Evolutionary conservation across 2,797 vertebrate species (phyloP).

Genomic region (Valencia hispanica): DNA sequence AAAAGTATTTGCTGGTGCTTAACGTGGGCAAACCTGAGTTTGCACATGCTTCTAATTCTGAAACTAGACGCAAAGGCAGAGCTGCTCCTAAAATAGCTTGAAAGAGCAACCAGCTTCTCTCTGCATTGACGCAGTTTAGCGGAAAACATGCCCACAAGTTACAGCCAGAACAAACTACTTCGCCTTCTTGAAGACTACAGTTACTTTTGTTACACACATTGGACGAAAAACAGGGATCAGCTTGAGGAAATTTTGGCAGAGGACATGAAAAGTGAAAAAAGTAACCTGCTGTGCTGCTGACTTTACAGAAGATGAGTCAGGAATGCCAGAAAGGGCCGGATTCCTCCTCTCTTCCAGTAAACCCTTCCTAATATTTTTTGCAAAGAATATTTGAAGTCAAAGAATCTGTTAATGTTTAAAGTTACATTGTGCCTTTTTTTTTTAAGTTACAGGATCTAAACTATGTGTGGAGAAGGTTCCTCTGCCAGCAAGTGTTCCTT

Average conservation of each 20-base stretch:
- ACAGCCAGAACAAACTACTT: background rate
- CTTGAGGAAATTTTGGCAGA: background rate
- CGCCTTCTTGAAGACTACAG: background rate
- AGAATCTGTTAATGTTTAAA: background rate
- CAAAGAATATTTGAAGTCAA: background rate
- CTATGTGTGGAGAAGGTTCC: background rate
- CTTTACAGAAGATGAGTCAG: background rate
- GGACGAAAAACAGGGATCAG: background rate
- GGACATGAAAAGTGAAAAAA: background rate
- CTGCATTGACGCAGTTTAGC: background rate
- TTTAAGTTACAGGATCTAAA: background rate
- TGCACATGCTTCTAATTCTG: background rate
- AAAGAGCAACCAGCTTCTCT: slow-evolving; percentile 2
- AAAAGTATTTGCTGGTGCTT: background rate
- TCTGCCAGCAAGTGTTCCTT: background rate
- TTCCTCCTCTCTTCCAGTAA: background rate
- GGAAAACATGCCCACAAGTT: background rate
- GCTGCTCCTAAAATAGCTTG: slow-evolving; percentile 6
- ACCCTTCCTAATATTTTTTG: background rate
- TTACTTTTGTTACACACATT: background rate
- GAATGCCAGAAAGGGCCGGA: background rate
- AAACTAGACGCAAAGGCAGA: background rate
- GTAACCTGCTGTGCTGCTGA: background rate
- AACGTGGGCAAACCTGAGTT: background rate
- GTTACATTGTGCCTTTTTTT: background rate